Base-by-base conservation (phyloP, 2,888 invertebrate genomes). In the Acleris emargana region DNA sequence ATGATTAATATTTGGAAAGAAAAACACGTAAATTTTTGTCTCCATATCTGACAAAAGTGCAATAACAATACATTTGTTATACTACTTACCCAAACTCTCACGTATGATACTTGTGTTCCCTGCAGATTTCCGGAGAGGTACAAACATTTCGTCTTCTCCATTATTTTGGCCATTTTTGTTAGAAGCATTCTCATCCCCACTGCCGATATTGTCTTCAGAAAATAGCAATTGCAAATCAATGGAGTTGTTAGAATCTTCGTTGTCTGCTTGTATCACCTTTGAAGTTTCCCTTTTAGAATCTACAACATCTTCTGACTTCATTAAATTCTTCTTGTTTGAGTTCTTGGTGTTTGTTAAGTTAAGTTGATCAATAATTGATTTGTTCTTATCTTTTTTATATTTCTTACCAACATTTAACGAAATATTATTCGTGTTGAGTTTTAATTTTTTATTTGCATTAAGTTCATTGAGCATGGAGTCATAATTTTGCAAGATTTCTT, bases 181-280 rank as follows among this genome's bases (percentile, higher is more conserved):
- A 18, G 71, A 73, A 32, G 57, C 68, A 25, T 64, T 64, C 20
- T 69, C 74, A 9, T 76, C 69, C 43, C 78, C 80, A 74, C 80
- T 81, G 55, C 82, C 84, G 71, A 79, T 84, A 64, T 88, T 90
- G 28, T 90, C 87, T 73, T 91, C 90, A 67, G 88, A 81, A 70
- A 91, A 89, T 16, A 91, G 71, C 38, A 91, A 74, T 67, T 83
- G 79, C 74, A 91, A 77, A 70, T 88, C 84, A 69, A 89, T 87
- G 16, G 84, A 86, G 75, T 86, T 86, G 3, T 89, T 88, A 16
- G 82, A 82, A 45, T 75, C 81, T 32, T 77, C 76, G 20, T 72
- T 67, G 45, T 68, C 59, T 17, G 51, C 62, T 49, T 62, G 60
- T 32, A 68, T 53, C 53, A 62, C 70, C 25, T 67, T 64, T 38